Percentiles rank a stretch among this genome's conserved stretches.
phyloP scores from a whole-genome alignment of 2,888 invertebrate species.

The Tholera decimalis region DNA sequence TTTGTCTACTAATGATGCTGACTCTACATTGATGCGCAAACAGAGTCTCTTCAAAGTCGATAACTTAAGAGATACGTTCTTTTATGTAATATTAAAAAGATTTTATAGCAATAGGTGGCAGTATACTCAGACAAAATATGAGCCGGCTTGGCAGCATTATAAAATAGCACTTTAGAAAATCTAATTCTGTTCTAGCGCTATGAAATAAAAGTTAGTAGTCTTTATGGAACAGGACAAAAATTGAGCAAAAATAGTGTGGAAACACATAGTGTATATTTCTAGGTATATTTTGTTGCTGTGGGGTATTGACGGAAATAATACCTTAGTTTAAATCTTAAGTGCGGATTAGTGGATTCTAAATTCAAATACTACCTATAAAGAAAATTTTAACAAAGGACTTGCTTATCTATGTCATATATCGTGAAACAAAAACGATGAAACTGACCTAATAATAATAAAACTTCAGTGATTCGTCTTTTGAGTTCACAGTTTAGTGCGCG shows the following conservation, averaged over 20 bases:
- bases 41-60: no score
- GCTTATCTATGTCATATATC: no score
- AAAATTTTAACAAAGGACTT: no score
- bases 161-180: slow-evolving; percentile 45
- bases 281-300: neutral
- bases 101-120: slow-evolving; percentile 6
- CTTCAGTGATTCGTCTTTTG: no score
- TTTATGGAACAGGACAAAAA: slow-evolving; percentile 9
- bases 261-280: neutral
- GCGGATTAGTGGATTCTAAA: no score
- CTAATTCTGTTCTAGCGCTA: slow-evolving; percentile 28
- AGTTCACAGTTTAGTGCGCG: no score
- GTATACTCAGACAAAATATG: slow-evolving; percentile 17
- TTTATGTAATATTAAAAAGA: neutral
- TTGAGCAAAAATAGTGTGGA: neutral
- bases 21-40: neutral
- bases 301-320: neutral
- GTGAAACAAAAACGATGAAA: no score
- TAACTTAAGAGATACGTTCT: neutral
- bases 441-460: no score
- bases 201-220: slow-evolving; percentile 33
- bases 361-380: no score
- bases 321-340: neutral
- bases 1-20: neutral
- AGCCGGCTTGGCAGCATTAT: slow-evolving; percentile 24